Percentiles rank a stretch among this genome's conserved stretches.
Evolutionary conservation across 2,888 invertebrate genomes (phyloP).

Genomic region (Buathra laborator): DNA sequence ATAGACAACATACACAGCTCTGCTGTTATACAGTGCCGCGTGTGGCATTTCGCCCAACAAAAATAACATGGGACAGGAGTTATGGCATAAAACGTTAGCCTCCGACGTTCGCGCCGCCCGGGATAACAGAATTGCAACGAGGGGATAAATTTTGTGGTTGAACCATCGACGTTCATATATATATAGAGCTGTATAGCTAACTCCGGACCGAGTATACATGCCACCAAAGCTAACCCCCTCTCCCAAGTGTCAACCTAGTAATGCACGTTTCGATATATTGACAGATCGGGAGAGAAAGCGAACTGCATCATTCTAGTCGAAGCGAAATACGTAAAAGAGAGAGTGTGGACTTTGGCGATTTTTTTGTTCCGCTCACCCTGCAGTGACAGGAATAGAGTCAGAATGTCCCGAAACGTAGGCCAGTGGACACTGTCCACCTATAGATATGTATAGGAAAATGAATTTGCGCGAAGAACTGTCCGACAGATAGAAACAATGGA

Average conservation of each 20-base stretch:
- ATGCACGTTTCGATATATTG: constrained; percentile 47
- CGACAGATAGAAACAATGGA: not conserved
- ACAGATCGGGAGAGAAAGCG: constrained; percentile 42
- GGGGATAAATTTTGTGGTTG: constrained; percentile 70
- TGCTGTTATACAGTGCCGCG: not conserved
- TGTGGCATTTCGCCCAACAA: not conserved
- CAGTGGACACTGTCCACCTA: not conserved
- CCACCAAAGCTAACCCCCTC: not conserved
- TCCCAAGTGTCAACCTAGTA: constrained; percentile 37
- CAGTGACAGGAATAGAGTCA: not conserved
- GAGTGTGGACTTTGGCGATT: constrained; percentile 8
- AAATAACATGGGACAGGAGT: constrained; percentile 22
- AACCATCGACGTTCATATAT: constrained; percentile 44
- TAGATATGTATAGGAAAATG: not conserved
- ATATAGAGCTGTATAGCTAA: not conserved
- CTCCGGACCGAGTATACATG: not conserved
- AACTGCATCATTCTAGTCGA: constrained; percentile 24
- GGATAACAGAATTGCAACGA: constrained; percentile 70
- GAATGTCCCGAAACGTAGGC: too few relatives aligned
- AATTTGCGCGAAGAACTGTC: constrained; percentile 7
- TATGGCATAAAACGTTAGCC: constrained; percentile 42
- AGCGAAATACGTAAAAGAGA: constrained; percentile 6
- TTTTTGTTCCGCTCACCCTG: not conserved
- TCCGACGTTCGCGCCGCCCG: constrained; percentile 23
- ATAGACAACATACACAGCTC: not conserved